These are phyloP conservation scores for Piscicola geometra DNA, from an alignment of 2,888 invertebrate genomes.

Conservation along the genomic window DNA sequence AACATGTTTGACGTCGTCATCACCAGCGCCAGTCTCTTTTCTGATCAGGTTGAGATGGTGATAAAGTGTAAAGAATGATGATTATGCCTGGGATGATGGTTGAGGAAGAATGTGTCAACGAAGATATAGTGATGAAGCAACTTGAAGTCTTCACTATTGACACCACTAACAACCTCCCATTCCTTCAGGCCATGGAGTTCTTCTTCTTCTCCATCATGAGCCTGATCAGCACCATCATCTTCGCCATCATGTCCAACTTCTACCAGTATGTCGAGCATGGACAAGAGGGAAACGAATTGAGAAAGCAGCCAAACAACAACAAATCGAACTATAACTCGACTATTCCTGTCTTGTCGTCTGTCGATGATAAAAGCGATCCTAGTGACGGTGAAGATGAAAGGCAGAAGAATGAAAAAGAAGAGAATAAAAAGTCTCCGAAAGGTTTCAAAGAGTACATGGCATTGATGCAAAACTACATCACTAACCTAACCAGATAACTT, in stretches of 20 bases:
- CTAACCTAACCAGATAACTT: too few relatives aligned
- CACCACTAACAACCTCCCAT: too few relatives aligned
- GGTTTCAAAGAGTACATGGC: not conserved
- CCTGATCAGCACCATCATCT: slow-evolving; percentile 75
- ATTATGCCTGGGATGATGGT: not conserved
- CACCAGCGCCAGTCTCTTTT: slow-evolving; percentile 71
- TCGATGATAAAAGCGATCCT: not conserved
- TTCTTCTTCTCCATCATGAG: slow-evolving; percentile 81
- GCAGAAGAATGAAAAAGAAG: slow-evolving; percentile 28
- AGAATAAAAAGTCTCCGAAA: not conserved
- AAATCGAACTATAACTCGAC: not conserved
- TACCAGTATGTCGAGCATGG: slow-evolving; percentile 61
- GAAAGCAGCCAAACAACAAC: not conserved
- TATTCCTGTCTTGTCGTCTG: not conserved
- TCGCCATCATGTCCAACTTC: slow-evolving; percentile 71
- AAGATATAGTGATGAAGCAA: not conserved
- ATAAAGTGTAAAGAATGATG: not conserved
- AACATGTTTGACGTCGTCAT: slow-evolving; percentile 86
- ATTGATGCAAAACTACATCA: too few relatives aligned
- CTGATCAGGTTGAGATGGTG: slow-evolving; percentile 65
- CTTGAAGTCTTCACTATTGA: too few relatives aligned
- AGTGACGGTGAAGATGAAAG: slow-evolving; percentile 14
- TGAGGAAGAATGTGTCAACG: not conserved
- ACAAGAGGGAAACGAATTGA: not conserved
- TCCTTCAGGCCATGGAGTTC: slow-evolving; percentile 74